These are phyloP conservation scores for Scaptodrosophila latifasciaeformis DNA, from an alignment of 2,888 invertebrate species.

Conservation along the genomic window DNA sequence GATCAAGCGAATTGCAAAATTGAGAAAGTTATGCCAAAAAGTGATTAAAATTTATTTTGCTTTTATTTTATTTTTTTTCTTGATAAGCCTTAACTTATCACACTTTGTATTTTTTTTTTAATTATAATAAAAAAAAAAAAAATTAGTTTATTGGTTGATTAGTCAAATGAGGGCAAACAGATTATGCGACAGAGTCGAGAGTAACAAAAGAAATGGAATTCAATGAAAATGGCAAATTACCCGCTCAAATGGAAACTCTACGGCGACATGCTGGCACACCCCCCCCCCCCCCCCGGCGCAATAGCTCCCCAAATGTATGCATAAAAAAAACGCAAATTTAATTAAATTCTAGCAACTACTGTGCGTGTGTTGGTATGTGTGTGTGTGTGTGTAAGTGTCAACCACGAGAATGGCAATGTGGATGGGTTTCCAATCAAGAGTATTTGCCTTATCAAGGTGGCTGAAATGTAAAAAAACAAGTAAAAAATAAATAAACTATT, in stretches of 20 bases:
- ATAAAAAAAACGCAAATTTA: slow-evolving; percentile 33
- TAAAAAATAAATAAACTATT: too few species aligned
- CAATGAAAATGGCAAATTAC: not conserved
- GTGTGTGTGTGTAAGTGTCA: not conserved
- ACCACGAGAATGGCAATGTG: too few species aligned
- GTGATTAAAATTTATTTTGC: too few species aligned
- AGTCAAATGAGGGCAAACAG: slow-evolving; percentile 46
- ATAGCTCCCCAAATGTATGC: slow-evolving; percentile 14
- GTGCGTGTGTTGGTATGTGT: too few species aligned
- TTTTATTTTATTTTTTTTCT: too few species aligned
- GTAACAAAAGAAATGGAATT: not conserved
- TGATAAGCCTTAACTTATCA: too few species aligned
- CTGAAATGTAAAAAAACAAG: too few species aligned
- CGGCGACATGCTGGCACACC: slow-evolving; percentile 16
- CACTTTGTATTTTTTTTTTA: too few species aligned
- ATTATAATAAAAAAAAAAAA: too few species aligned
- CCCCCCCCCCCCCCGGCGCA: not conserved
- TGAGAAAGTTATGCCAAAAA: too few species aligned
- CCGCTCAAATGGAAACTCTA: too few species aligned
- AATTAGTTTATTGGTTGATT: slow-evolving; percentile 29
- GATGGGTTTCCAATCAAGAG: slow-evolving; percentile 56
- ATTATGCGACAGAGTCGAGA: slow-evolving; percentile 28
- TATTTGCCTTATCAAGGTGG: slow-evolving; percentile 7
- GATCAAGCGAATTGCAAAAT: too few species aligned
- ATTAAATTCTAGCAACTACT: slow-evolving; percentile 39